phyloP scores from a whole-genome alignment of 1,140 invertebrate species.

The Lordiphosa mommai region DNA sequence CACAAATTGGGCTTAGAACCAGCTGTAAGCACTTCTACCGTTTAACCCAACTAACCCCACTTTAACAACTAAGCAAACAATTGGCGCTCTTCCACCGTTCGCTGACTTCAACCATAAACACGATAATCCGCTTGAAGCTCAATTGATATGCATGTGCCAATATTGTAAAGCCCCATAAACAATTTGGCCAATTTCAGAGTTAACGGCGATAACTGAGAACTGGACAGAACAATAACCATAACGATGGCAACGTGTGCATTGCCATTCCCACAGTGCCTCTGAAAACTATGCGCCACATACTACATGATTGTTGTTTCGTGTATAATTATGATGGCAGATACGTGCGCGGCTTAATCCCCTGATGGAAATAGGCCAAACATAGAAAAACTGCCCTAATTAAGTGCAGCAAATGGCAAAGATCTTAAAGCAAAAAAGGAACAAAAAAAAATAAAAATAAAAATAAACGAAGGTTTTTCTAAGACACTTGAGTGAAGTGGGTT shows the following conservation, averaged over 20 bases:
- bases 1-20: no score
- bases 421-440: neutral
- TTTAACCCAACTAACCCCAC: no score
- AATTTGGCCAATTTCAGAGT: conserved; percentile 27
- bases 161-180: conserved; percentile 10
- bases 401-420: conserved; percentile 33
- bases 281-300: no score
- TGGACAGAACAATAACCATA: conserved; percentile 9
- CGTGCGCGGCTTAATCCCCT: conserved; percentile 9
- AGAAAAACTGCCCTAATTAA: conserved; percentile 41
- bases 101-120: no score
- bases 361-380: conserved; percentile 5
- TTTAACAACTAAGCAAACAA: no score
- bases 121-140: no score
- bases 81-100: no score
- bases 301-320: no score
- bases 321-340: neutral
- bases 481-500: neutral
- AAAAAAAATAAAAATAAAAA: conserved; percentile 13
- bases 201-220: conserved; percentile 7
- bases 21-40: no score
- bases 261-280: no score
- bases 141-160: no score
- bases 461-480: conserved; percentile 15
- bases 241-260: neutral